A percentile compares a stretch with the other conserved stretches of the same genome.
phyloP scores from a whole-genome alignment of 1,140 invertebrate genomes.

The Rhyzopertha dominica region DNA sequence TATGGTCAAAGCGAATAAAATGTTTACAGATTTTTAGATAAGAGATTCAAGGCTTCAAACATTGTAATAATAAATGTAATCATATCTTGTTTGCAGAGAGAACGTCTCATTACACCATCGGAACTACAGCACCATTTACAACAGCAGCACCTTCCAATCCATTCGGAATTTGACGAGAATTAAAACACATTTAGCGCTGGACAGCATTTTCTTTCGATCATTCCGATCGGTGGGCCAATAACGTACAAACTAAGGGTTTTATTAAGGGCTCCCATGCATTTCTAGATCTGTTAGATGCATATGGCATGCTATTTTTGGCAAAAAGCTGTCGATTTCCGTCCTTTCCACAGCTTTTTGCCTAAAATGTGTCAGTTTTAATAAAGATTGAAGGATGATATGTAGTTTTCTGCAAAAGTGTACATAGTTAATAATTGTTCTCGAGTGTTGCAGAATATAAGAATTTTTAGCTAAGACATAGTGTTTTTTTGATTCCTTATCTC shows the following conservation, averaged over 20 bases:
- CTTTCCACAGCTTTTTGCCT: slow-evolving; percentile 22
- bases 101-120: slow-evolving; percentile 7
- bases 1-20: background rate
- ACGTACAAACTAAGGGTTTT: background rate
- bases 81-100: slow-evolving; percentile 10
- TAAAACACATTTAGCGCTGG: slow-evolving; percentile 1
- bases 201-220: no score
- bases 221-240: no score
- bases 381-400: slow-evolving; percentile 8
- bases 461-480: slow-evolving; percentile 1
- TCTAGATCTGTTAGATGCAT: slow-evolving; percentile 6
- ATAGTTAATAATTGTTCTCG: no score
- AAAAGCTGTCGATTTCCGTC: slow-evolving; percentile 23
- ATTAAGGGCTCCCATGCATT: slow-evolving; percentile 4
- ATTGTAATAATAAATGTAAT: slow-evolving; percentile 5
- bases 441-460: slow-evolving; percentile 12
- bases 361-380: slow-evolving; percentile 6
- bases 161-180: slow-evolving; percentile 10
- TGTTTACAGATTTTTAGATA: slow-evolving; percentile 2
- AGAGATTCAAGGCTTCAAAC: background rate
- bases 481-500: slow-evolving; percentile 2
- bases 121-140: slow-evolving; percentile 19
- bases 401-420: slow-evolving; percentile 14
- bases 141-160: slow-evolving; percentile 9
- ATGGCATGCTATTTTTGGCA: slow-evolving; percentile 11